Percentiles rank a stretch among this genome's conserved stretches.
Conservation (phyloP, 2,797 vertebrate genomes). For the Taeniopygia guttata region DNA sequence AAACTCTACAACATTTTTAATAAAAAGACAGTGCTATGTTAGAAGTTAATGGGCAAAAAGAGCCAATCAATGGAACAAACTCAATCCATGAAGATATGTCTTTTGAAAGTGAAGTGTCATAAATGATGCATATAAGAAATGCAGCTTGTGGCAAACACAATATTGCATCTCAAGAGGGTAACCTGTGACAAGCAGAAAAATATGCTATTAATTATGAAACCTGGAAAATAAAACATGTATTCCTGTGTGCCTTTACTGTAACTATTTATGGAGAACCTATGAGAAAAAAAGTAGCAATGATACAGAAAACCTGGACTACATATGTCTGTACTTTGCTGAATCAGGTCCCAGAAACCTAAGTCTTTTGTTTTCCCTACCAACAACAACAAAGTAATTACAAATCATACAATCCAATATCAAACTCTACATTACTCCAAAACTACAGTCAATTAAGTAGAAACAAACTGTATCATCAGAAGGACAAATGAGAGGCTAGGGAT, state of each 20-base stretch:
- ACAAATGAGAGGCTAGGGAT: slow-evolving; percentile 50
- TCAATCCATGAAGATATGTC: background rate
- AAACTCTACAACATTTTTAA: background rate
- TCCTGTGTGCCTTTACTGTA: background rate
- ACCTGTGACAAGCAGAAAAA: background rate
- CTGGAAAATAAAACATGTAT: background rate
- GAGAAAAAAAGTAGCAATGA: slow-evolving; percentile 3
- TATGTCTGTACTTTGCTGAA: background rate
- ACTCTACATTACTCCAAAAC: slow-evolving; percentile 10
- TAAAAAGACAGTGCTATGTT: background rate
- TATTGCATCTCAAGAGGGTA: background rate
- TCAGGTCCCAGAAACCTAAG: background rate
- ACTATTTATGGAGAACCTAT: background rate
- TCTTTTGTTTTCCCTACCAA: background rate
- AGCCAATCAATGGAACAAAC: background rate
- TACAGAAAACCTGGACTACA: background rate
- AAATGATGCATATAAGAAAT: background rate
- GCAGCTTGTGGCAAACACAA: background rate
- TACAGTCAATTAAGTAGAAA: slow-evolving; percentile 44
- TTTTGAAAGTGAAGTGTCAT: background rate
- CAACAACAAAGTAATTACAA: background rate
- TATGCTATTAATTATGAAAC: background rate
- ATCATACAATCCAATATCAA: slow-evolving; percentile 26
- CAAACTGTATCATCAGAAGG: slow-evolving; percentile 47
- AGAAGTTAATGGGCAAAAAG: background rate